phyloP scores from a whole-genome alignment of 64 coral and sea anemone species.

The Dendronephthya gigantea region DNA sequence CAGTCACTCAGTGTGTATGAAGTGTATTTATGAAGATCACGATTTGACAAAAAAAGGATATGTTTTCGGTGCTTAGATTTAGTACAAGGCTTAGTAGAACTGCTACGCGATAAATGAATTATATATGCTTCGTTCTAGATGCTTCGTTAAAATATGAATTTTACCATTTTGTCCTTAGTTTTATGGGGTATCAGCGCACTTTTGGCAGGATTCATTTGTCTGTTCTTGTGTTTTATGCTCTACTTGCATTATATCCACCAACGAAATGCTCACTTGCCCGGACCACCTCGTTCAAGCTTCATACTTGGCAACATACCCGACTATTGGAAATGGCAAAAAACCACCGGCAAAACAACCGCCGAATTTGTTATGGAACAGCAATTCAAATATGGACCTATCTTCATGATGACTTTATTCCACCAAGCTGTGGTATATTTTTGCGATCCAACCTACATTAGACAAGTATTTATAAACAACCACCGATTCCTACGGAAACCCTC shows the following conservation, averaged over 20 bases:
- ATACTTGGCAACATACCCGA: not conserved
- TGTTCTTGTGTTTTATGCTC: not conserved
- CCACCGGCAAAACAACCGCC: not conserved
- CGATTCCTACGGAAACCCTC: not conserved
- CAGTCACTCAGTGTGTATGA: too few relatives aligned
- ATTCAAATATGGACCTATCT: not conserved
- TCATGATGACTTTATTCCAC: not conserved
- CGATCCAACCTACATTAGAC: not conserved
- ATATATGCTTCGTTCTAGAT: too few relatives aligned
- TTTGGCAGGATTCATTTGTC: not conserved
- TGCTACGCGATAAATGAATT: too few relatives aligned
- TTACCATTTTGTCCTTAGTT: too few relatives aligned
- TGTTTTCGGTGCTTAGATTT: too few relatives aligned
- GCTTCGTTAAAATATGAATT: too few relatives aligned
- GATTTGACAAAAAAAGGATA: too few relatives aligned
- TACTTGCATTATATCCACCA: not conserved
- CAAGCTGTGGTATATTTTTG: not conserved
- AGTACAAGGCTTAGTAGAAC: too few relatives aligned
- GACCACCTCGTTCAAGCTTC: too few relatives aligned
- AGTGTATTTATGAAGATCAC: too few relatives aligned
- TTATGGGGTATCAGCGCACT: too few relatives aligned
- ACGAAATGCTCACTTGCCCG: not conserved
- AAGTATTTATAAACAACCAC: not conserved
- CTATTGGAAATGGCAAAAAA: not conserved
- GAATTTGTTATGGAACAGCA: not conserved